A percentile compares a stretch with the other conserved stretches of the same genome.
phyloP scores from a whole-genome alignment of 1,140 invertebrate genomes.

The Zophobas morio region DNA sequence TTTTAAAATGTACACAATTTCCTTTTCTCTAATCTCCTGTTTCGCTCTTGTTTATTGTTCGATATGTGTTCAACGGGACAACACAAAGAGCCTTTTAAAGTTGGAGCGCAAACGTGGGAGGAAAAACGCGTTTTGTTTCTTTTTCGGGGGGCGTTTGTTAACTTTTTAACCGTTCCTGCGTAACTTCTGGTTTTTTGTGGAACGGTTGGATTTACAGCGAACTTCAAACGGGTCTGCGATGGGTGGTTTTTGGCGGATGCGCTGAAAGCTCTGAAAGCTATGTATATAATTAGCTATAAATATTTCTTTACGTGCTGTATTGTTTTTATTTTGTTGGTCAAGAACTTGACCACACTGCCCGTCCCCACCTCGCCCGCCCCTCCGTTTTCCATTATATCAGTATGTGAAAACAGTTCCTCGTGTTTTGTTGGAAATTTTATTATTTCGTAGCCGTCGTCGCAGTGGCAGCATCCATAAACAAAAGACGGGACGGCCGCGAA shows the following conservation, averaged over 20 bases:
- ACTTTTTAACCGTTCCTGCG: too few relatives aligned
- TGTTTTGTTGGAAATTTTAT: conserved; percentile 41
- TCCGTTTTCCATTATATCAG: neutral
- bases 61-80: neutral
- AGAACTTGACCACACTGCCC: neutral
- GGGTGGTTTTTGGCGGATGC: too few relatives aligned
- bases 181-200: too few relatives aligned
- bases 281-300: too few relatives aligned
- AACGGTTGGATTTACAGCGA: too few relatives aligned
- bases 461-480: conserved; percentile 53
- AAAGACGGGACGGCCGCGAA: conserved; percentile 57
- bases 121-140: neutral
- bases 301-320: neutral
- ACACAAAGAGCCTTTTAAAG: conserved; percentile 8
- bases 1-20: conserved; percentile 41
- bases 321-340: neutral
- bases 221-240: too few relatives aligned
- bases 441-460: conserved; percentile 37
- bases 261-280: too few relatives aligned
- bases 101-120: neutral
- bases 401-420: conserved; percentile 2
- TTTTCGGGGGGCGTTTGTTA: too few relatives aligned
- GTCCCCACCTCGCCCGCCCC: neutral
- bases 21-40: conserved; percentile 36
- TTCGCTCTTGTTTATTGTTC: conserved; percentile 37